Base-by-base conservation (phyloP, 2,797 vertebrate species). In the Toxotes lorentzi region DNA sequence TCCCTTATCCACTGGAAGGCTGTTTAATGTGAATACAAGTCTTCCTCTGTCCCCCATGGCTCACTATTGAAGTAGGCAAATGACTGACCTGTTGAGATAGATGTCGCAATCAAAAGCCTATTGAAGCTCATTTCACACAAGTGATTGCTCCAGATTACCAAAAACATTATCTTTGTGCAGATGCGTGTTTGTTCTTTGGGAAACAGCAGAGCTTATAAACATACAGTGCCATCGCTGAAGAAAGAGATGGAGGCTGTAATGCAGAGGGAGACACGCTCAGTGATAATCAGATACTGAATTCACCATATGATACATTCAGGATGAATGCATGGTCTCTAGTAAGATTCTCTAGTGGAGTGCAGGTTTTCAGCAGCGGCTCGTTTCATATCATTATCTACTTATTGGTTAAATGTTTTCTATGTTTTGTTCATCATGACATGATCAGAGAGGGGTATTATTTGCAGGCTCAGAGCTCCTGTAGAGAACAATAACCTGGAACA, bases 101-200 rank as follows among this genome's bases (percentile, higher is more conserved):
- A 51, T 66, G 48, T 61, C 0, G 8, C 73, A 75, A 84, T 88
- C 79, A 87, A 74, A 89, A 64, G 24, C 67, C 64, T 70, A 24
- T 62, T 79, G 63, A 79, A 85, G 17, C 66, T 57, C n/a, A 38
- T 83, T 83, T 67, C 43, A 54, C 47, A 63, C 17, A 76, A 81
- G 57, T 48, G 47, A 82, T 85, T 72, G 61, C 70, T 68, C 58
- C 47, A 83, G 71, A 82, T 82, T 7, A 66, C 53, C 24, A 34
- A 70, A 86, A 76, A 54, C 67, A 77, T 82, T 71, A 84, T 82
- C 72, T 79, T 57, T 63, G 51, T 59, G 34, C 24, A 45, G 19
- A 76, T 69, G 43, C 62, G 51, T 78, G 59, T 76, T 76, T 66
- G 30, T 73, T 76, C 59, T 60, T 34, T 17, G 53, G 35, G 43